phyloP scores from a whole-genome alignment of 2,888 invertebrate genomes.

The Ptychoptera albimana region DNA sequence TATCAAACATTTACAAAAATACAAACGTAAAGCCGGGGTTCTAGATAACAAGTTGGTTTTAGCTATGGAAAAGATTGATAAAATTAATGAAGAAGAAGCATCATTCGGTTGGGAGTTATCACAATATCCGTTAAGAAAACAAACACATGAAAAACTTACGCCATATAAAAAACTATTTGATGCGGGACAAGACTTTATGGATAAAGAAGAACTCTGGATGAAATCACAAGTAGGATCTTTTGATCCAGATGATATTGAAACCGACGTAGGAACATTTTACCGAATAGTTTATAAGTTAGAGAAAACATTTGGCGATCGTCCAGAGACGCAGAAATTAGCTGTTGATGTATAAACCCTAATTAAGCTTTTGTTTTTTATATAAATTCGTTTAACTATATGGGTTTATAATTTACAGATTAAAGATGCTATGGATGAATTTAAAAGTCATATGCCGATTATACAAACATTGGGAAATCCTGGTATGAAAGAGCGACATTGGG shows the following conservation, averaged over 20 bases:
- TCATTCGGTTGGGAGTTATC: slow-evolving; percentile 79
- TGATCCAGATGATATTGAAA: slow-evolving; percentile 79
- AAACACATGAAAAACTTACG: slow-evolving; percentile 57
- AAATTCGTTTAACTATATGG: background rate
- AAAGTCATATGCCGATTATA: slow-evolving; percentile 78
- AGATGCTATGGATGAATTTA: slow-evolving; percentile 69
- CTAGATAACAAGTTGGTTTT: slow-evolving; percentile 47
- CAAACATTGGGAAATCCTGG: slow-evolving; percentile 89
- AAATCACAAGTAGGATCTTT: slow-evolving; percentile 62
- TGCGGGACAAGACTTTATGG: slow-evolving; percentile 70
- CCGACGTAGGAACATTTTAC: slow-evolving; percentile 25
- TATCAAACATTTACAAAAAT: slow-evolving; percentile 63
- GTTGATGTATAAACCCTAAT: slow-evolving; percentile 26
- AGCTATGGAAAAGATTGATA: slow-evolving; percentile 67
- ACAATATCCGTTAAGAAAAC: slow-evolving; percentile 72
- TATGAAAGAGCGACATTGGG: slow-evolving; percentile 85
- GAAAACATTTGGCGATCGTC: slow-evolving; percentile 64
- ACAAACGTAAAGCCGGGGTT: slow-evolving; percentile 63
- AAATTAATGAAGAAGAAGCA: slow-evolving; percentile 81
- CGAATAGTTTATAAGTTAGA: slow-evolving; percentile 75
- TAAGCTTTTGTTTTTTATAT: background rate
- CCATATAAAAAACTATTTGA: slow-evolving; percentile 83
- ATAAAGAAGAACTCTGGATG: slow-evolving; percentile 76
- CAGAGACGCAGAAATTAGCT: slow-evolving; percentile 58
- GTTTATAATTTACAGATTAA: slow-evolving; percentile 14